Evolutionary conservation across 2,113 vertebrate species (phyloP).

Genomic region (Scalopus aquaticus): DNA sequence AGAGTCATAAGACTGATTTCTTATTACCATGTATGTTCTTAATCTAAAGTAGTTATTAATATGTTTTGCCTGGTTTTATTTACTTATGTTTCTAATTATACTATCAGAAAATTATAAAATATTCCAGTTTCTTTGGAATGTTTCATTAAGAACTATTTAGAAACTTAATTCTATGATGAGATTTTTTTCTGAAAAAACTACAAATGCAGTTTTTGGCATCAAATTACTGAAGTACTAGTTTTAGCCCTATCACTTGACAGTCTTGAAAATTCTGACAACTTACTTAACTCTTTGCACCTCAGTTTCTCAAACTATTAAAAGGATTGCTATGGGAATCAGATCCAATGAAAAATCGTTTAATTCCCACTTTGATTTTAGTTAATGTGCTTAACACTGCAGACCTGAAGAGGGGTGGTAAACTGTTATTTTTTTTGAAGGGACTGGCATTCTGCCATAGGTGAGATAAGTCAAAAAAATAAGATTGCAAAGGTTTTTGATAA

Average conservation of each 20-base stretch:
- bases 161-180: background rate
- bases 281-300: background rate
- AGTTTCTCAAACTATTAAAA: background rate
- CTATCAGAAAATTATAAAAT: background rate
- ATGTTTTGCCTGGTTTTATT: background rate
- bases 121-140: background rate
- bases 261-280: background rate
- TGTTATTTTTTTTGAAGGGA: background rate
- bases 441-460: background rate
- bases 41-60: background rate
- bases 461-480: background rate
- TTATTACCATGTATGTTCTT: background rate
- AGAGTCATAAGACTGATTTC: background rate
- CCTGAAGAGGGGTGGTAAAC: background rate
- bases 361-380: background rate
- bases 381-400: background rate
- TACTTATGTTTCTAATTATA: background rate
- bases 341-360: background rate
- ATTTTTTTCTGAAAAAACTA: background rate
- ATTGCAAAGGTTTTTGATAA: background rate
- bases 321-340: background rate
- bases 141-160: background rate
- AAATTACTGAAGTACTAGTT: background rate
- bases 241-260: background rate
- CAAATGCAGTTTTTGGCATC: background rate